Evolutionary conservation across 2,797 vertebrate species (phyloP).

Genomic region (Fratercula arctica): DNA sequence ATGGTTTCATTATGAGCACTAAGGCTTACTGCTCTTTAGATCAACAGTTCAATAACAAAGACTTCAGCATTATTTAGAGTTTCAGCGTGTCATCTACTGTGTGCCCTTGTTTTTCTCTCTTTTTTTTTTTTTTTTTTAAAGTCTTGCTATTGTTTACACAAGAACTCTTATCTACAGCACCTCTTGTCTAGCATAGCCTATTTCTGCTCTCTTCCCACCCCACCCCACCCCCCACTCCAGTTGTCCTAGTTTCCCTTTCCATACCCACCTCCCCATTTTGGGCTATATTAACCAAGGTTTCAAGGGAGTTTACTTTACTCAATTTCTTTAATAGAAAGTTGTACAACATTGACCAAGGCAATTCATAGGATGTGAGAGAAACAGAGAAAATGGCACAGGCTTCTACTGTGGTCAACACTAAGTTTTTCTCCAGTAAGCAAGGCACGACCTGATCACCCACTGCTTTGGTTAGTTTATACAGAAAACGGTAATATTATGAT

Average conservation of each 20-base stretch:
- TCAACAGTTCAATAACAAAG: not conserved
- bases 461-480: not conserved
- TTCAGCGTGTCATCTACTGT: not conserved
- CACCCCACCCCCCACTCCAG: not conserved
- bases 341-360: not conserved
- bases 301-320: not conserved
- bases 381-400: not conserved
- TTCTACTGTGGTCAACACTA: not conserved
- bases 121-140: not conserved
- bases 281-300: not conserved
- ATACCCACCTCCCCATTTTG: not conserved
- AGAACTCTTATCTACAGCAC: not conserved
- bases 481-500: not conserved
- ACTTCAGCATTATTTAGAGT: not conserved
- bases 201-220: not conserved
- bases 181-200: not conserved
- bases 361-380: not conserved
- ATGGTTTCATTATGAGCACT: not conserved
- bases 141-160: not conserved
- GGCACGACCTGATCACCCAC: not conserved
- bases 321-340: not conserved
- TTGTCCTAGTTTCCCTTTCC: not conserved
- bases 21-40: not conserved
- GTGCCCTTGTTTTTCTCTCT: not conserved
- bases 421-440: not conserved